Conservation (phyloP, 1,140 invertebrate genomes). For the Drosophila carrolli region DNA sequence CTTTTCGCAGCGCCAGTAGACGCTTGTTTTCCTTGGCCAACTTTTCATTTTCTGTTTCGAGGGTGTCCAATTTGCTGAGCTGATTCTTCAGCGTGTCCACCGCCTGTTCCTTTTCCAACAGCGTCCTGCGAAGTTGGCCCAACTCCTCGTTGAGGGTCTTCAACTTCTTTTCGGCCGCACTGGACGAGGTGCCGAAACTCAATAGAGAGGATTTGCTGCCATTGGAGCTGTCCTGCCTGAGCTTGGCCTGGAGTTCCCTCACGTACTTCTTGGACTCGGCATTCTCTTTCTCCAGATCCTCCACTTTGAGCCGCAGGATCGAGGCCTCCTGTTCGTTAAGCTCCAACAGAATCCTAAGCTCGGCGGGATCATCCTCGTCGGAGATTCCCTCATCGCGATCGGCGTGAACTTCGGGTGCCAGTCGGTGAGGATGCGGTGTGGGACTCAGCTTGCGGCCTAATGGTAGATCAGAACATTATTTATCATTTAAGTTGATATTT, state of each 20-base stretch:
- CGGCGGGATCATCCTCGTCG: conserved; percentile 91
- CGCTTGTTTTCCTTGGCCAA: conserved; percentile 90
- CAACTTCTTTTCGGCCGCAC: conserved; percentile 88
- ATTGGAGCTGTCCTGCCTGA: conserved; percentile 83
- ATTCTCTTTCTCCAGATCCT: conserved; percentile 93
- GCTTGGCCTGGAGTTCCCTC: conserved; percentile 91
- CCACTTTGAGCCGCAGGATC: conserved; percentile 92
- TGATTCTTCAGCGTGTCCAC: conserved; percentile 91
- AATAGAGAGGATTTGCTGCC: conserved; percentile 59
- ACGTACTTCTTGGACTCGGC: conserved; percentile 90
- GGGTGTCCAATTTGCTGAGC: conserved; percentile 87
- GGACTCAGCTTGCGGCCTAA: conserved; percentile 89
- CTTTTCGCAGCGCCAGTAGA: conserved; percentile 59
- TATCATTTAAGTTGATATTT: no score
- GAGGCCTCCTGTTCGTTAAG: conserved; percentile 95
- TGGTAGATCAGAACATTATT: neutral
- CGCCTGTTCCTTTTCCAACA: conserved; percentile 93
- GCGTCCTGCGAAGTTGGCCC: conserved; percentile 89
- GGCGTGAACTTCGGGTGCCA: conserved; percentile 87
- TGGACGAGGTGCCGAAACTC: conserved; percentile 54
- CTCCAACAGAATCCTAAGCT: conserved; percentile 92
- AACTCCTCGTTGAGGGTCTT: conserved; percentile 90
- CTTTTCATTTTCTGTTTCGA: conserved; percentile 91
- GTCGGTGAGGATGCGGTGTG: conserved; percentile 86
- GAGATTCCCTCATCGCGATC: conserved; percentile 91